Base-by-base conservation (phyloP, 2,888 invertebrate species). In the Xestia ashworthii region DNA sequence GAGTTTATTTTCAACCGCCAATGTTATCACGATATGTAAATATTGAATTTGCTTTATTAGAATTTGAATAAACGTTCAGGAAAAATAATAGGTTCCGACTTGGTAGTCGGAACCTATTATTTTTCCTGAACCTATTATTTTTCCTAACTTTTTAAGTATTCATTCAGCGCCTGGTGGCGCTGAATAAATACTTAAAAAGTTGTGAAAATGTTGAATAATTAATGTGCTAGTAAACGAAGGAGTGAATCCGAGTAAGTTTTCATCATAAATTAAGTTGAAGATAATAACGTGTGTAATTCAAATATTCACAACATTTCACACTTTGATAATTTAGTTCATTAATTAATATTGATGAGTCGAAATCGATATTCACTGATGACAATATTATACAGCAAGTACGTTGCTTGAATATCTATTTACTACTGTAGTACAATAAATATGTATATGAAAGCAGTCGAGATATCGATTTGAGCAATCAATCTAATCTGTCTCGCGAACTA, bases 11-110 rank as follows among this genome's bases (percentile, higher is more conserved):
- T 78, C 74, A 77, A 69, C 60, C 81, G 74, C 76, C 74, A 79
- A 90, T 89, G 86, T 87, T 88, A 87, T 84, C 84, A 88, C 81
- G 87, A 87, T 89, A 87, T 89, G 89, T 89, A 87, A 90, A 90
- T 88, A 88, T 88, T 87, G 83, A 80, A 83, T 80, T 86, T 85
- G 64, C 70, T 73, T 85, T 87, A 81, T 86, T 81, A 74, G 73
- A 90, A 83, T 91, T 90, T 84, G 74, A 90, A 89, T 87, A 84
- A 83, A 85, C 78, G 73, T 80, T 73, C 67, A 72, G 68, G 73
- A 79, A 86, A 87, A 84, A 80, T 81, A 67, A 86, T 80, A 73
- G 69, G 71, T 80, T 79, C 65, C 14, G 71, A 76, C 71, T n/a
- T n/a, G n/a, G n/a, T n/a, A n/a, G n/a, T n/a, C n/a, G n/a, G n/a